Conservation (phyloP, 2,113 vertebrate genomes). For the Merops nubicus region DNA sequence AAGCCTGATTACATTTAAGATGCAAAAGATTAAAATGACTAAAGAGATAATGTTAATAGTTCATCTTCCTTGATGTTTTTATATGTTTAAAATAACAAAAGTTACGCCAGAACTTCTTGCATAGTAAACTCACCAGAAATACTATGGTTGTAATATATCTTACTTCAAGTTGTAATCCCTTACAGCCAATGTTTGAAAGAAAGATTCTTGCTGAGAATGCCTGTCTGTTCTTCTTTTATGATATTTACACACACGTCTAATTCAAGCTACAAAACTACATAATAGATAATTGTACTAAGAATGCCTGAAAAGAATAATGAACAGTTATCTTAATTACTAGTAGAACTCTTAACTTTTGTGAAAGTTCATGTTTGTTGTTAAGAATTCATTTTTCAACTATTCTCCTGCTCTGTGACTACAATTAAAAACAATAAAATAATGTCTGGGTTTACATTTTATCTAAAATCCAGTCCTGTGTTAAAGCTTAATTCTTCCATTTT, state of each 20-base stretch:
- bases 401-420: constrained; percentile 20
- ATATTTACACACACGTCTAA: background rate
- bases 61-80: constrained; percentile 75
- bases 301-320: background rate
- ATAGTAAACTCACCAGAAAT: constrained; percentile 18
- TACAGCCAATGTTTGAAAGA: background rate
- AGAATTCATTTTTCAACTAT: constrained; percentile 29
- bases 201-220: background rate
- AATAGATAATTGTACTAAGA: constrained; percentile 33
- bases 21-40: constrained; percentile 79
- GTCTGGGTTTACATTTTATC: background rate
- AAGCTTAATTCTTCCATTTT: background rate
- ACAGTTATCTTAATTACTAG: constrained; percentile 31
- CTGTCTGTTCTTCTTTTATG: constrained; percentile 1
- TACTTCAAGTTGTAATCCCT: background rate
- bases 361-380: constrained; percentile 46
- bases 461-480: background rate
- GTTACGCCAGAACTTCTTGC: constrained; percentile 29
- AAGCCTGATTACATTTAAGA: constrained; percentile 76
- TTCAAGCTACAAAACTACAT: constrained; percentile 2
- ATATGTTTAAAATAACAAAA: constrained; percentile 61
- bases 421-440: too few relatives aligned
- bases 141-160: background rate
- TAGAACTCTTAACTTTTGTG: constrained; percentile 37
- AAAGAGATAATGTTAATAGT: constrained; percentile 76